Base-by-base conservation (phyloP, 2,113 vertebrate genomes). In the Gorsachius goisagi region DNA sequence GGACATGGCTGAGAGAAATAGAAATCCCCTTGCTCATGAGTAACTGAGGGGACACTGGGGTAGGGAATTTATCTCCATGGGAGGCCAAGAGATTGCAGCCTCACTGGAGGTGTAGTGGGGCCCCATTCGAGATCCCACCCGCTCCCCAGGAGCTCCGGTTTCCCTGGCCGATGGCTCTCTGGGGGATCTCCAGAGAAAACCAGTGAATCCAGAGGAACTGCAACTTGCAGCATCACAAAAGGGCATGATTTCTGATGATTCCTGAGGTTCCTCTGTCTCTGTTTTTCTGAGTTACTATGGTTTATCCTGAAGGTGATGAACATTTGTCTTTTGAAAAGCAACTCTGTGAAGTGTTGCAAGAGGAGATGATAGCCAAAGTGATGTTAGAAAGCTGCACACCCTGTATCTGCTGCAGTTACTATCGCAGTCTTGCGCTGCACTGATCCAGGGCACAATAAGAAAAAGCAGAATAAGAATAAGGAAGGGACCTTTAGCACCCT, bases 131-230 rank as follows among this genome's bases (percentile, higher is more conserved):
- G 64, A 77, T 6, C 26, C 10, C 22, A 50, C 5, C 3, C 15
- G 23, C 12, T 60, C 11, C 16, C 21, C 7, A 3, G 55, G 37
- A 77, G 47, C 28, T 49, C 35, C 39, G 7, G 3, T 63, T 88
- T 90, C 52, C 27, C 30, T 55, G 19, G 19, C 20, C 1, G 3
- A n/a, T 0, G 1, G 1, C 60, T 45, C 35, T 32, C 50, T 56
- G 12, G 15, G 66, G 14, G 50, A 83, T 5, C 18, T 67, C 18
- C 27, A 52, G 14, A 68, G 55, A n/a, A 85, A 89, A 75, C 9
- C 7, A 52, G 11, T 52, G 49, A 53, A 78, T 56, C 26, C 77
- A 79, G 21, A 78, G 28, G 21, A 52, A 9, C 5, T 79, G 18
- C 9, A 47, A 33, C 9, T 56, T 56, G 23, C 23, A 23, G 15